Conservation (phyloP, 2,113 vertebrate species). For the Rhizomys pruinosus region DNA sequence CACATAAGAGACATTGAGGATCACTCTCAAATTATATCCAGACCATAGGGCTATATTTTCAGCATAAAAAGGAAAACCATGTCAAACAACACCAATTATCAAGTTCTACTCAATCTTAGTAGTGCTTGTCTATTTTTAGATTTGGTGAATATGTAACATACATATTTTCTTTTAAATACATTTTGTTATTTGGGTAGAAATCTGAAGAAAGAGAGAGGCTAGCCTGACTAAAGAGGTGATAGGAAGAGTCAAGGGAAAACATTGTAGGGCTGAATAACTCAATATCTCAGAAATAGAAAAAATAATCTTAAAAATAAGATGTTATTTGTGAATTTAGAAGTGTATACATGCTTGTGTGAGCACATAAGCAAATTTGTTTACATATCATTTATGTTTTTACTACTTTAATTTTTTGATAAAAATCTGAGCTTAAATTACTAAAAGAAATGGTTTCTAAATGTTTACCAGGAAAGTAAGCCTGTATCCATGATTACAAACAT, state of each 20-base stretch:
- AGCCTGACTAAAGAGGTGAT: neutral
- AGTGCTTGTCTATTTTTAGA: neutral
- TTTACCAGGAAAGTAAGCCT: neutral
- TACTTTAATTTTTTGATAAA: neutral
- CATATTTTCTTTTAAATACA: neutral
- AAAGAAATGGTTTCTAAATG: neutral
- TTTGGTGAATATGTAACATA: neutral
- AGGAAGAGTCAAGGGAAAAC: fast-evolving
- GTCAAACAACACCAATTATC: neutral
- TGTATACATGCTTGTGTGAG: fast-evolving
- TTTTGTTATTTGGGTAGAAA: neutral
- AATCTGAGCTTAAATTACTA: conserved; percentile 18
- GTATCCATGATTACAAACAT: conserved; percentile 22
- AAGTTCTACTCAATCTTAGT: neutral
- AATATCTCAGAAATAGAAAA: neutral
- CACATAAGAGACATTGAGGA: too few species aligned
- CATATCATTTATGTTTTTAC: neutral
- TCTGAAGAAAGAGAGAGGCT: neutral
- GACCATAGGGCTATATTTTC: neutral
- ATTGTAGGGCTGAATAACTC: fast-evolving
- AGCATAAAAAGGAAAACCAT: neutral
- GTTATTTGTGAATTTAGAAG: neutral
- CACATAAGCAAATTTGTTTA: neutral
- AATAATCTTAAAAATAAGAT: neutral
- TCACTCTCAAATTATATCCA: neutral